Evolutionary conservation across 1,140 invertebrate species (phyloP), one percentile per base, ranked within the genome.

Genomic region (Phthorimaea operculella): DNA sequence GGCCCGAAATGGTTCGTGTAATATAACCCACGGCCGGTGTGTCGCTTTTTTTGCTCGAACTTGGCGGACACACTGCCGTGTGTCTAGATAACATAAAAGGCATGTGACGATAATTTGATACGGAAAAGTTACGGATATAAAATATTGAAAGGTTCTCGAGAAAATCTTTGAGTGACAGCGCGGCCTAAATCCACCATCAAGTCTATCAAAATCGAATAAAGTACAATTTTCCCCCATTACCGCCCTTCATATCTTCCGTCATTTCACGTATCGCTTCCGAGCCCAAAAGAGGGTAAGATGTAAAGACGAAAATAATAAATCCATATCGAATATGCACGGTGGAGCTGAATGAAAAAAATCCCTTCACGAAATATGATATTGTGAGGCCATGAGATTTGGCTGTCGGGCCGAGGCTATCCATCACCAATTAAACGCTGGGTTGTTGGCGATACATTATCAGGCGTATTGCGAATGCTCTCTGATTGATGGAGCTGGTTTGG

Each of bases 151-250:
- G 15, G 21, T 10, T 6, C 8, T 57, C 64, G 64, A 54, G 63
- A 59, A 64, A 66, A 59, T 60, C 62, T 55, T 53, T 72, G 62
- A 79, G 65, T 72, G 72, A 75, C 74, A 76, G 65, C 63, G 68
- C 65, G 64, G 69, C 66, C 71, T 72, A 79, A 83, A 80, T 83
- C 78, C 73, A 65, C 73, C 70, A 77, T 77, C 74, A 71, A 79
- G 77, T 82, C 76, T 79, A 84, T 84, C 77, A 85, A 83, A 80
- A 79, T 80, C 79, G 74, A 84, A 84, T 84, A 79, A 84, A 81
- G 73, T 70, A 76, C 72, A 83, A 83, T 83, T 81, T 84, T 79
- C 78, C 74, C 71, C 76, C 72, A 81, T 84, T 84, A 84, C 78
- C 77, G 76, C 75, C 76, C 78, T 76, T 76, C 73, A 70, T 74